Percentiles rank a stretch among this genome's conserved stretches.
These are phyloP conservation scores for Dermatemys mawii DNA, from an alignment of 2,113 vertebrate genomes.

Conservation along the genomic window DNA sequence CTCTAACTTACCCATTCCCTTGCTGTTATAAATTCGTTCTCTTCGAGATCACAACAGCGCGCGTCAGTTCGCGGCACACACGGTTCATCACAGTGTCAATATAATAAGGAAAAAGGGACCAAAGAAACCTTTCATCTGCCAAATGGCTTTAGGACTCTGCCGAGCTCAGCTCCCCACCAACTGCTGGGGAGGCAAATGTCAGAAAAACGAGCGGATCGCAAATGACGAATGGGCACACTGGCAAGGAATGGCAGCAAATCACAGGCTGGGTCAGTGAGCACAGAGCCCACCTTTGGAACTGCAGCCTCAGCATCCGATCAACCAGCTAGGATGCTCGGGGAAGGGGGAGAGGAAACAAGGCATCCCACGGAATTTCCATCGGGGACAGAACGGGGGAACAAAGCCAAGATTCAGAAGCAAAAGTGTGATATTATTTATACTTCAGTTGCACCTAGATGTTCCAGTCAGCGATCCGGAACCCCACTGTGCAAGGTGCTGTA, in stretches of 20 bases:
- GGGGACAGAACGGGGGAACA: not conserved
- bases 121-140: constrained; percentile 30
- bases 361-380: not conserved
- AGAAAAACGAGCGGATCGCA: not conserved
- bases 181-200: not conserved
- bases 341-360: not conserved
- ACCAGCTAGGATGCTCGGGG: not conserved
- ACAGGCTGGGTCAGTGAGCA: not conserved
- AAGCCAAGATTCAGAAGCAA: not conserved
- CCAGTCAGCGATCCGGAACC: not conserved
- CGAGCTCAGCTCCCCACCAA: not conserved
- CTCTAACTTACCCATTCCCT: not conserved
- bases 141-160: not conserved
- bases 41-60: not conserved
- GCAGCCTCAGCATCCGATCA: not conserved
- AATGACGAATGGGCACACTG: constrained; percentile 28
- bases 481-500: not conserved
- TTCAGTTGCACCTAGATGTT: not conserved
- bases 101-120: constrained; percentile 14
- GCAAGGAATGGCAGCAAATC: not conserved
- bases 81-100: not conserved
- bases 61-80: not conserved
- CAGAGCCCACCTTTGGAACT: not conserved
- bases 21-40: not conserved
- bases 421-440: not conserved